Evolutionary conservation across 2,888 invertebrate genomes (phyloP), one percentile per base, ranked within the genome.

Genomic region (Orgyia antiqua): DNA sequence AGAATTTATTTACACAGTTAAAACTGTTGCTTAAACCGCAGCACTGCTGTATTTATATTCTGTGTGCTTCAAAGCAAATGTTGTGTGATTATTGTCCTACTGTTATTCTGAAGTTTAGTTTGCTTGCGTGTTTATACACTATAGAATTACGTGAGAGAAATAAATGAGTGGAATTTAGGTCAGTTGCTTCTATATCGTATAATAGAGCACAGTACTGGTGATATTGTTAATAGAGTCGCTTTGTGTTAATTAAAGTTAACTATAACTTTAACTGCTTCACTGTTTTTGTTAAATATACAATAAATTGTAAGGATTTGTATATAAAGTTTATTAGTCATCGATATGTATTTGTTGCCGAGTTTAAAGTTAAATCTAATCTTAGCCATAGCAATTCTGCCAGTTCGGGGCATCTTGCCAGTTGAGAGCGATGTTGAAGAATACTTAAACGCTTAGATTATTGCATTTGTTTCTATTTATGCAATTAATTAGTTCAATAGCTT

Each of bases 1-100:
- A 48, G 39, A 48, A 51, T 51, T 39, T 50, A 50, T 50, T 51
- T 42, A 42, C 49, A 36, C 33, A 31, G 29, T 36, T 26, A 37
- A 33, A 47, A 50, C 37, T 45, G 43, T 24, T 32, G 42, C 36
- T 45, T 44, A 40, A 34, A 24, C 33, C n/a, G 6, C 13, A 5
- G 1, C 29, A 17, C 8, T 36, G 32, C 48, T 42, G 39, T 39
- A 51, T 48, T 42, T 46, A 34, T 42, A 38, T 45, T 48, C 37
- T 27, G 39, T 37, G 23, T 29, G 33, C 34, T 35, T 42, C 42
- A n/a, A 33, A 39, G 21, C 13, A 26, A 50, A 31, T 33, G 30
- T 24, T 35, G 12, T 6, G 6, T 15, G 15, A 4, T 51, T 39
- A 37, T 47, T 37, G 31, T 46, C 20, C 36, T 15, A 30, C 31